Percentiles rank a stretch among this genome's conserved stretches.
Evolutionary conservation across 2,888 invertebrate species (phyloP).

Genomic region (Nycteola revayana): DNA sequence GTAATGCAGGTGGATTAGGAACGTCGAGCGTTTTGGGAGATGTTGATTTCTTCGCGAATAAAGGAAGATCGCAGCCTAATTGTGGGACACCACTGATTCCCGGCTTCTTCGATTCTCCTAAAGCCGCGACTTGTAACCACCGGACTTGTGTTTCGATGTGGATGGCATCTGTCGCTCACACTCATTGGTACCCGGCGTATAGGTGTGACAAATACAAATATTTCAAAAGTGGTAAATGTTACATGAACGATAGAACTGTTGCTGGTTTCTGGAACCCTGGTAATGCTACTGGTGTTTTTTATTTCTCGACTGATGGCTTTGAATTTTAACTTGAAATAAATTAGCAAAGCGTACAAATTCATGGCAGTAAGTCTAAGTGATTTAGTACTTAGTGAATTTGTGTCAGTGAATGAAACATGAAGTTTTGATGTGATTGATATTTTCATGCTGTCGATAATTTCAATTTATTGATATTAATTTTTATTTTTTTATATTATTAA

Average conservation of each 20-base stretch:
- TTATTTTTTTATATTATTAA: too few relatives aligned
- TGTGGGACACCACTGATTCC: constrained; percentile 67
- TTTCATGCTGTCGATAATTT: too few relatives aligned
- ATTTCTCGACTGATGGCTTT: constrained; percentile 59
- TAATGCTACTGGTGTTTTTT: constrained; percentile 61
- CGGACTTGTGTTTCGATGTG: constrained; percentile 61
- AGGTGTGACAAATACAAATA: constrained; percentile 59
- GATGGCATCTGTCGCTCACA: constrained; percentile 57
- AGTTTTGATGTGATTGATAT: too few relatives aligned
- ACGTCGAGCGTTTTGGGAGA: constrained; percentile 76
- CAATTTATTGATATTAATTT: too few relatives aligned
- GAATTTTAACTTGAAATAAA: constrained; percentile 14
- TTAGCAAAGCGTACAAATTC: too few relatives aligned
- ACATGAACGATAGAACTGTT: constrained; percentile 45
- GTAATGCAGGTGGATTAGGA: constrained; percentile 79
- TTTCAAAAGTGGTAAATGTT: constrained; percentile 53
- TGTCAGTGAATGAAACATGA: too few relatives aligned
- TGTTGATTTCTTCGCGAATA: constrained; percentile 83
- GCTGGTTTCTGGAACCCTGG: constrained; percentile 70
- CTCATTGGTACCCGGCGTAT: constrained; percentile 53
- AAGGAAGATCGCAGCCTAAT: constrained; percentile 80
- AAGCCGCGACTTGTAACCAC: constrained; percentile 68
- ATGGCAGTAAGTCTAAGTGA: too few relatives aligned
- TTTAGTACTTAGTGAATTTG: too few relatives aligned
- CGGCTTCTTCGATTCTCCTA: constrained; percentile 57